These are phyloP conservation scores for Brachystomella parvula DNA, from an alignment of 1,140 invertebrate genomes.

Conservation along the genomic window DNA sequence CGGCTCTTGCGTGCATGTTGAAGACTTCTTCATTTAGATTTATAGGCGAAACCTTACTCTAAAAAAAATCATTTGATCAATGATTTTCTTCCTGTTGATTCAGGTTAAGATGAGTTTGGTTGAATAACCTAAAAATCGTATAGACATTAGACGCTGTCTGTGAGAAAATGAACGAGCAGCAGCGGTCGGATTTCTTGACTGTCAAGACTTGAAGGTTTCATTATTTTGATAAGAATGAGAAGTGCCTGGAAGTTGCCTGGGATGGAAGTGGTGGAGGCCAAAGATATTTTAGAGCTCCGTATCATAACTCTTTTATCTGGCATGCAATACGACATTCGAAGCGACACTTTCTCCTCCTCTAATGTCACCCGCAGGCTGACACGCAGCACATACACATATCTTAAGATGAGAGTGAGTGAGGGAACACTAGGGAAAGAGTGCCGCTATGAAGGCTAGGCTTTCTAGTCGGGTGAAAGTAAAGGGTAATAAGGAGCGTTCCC, in stretches of 20 bases:
- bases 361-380: conserved; percentile 37
- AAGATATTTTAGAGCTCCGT: not conserved
- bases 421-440: too few species aligned
- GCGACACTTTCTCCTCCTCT: conserved; percentile 34
- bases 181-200: not conserved
- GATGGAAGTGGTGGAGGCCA: not conserved
- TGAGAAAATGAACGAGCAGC: not conserved
- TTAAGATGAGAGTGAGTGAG: too few species aligned
- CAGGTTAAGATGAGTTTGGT: not conserved
- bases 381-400: conserved; percentile 20
- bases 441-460: too few species aligned
- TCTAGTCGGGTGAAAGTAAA: too few species aligned
- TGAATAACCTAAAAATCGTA: not conserved
- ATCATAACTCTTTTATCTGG: conserved; percentile 25
- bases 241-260: not conserved
- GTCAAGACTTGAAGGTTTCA: conserved; percentile 15
- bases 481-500: too few species aligned
- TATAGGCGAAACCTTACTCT: not conserved
- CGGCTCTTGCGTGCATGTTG: too few species aligned
- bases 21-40: not conserved
- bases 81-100: too few species aligned
- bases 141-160: not conserved
- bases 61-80: not conserved
- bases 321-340: conserved; percentile 35
- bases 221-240: conserved; percentile 10